phyloP scores from a whole-genome alignment of 2,888 invertebrate genomes.

The Habrosyne pyritoides region DNA sequence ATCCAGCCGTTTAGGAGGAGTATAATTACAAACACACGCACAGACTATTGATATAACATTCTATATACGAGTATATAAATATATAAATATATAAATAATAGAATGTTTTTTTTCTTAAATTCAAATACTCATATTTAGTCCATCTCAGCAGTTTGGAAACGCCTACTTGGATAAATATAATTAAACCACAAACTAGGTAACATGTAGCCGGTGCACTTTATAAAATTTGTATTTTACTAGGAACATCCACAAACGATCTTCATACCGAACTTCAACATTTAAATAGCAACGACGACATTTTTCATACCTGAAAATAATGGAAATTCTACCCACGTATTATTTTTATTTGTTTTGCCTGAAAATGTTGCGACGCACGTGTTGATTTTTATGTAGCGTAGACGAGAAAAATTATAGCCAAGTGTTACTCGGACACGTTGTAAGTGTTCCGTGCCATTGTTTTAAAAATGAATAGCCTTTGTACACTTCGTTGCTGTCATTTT shows the following conservation, averaged over 20 bases:
- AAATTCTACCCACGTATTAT: slow-evolving; percentile 2
- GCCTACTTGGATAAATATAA: no score
- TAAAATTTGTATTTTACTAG: slow-evolving; percentile 40
- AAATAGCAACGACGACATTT: background rate
- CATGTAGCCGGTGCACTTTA: no score
- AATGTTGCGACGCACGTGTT: background rate
- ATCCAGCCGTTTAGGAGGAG: no score
- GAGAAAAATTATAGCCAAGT: background rate
- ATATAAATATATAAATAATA: no score
- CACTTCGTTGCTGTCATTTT: background rate
- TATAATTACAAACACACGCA: no score
- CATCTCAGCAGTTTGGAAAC: no score
- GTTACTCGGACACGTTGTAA: background rate
- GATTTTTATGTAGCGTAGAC: slow-evolving; percentile 5
- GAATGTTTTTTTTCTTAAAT: no score
- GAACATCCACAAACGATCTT: slow-evolving; percentile 23
- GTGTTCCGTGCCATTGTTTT: background rate
- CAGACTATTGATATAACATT: no score
- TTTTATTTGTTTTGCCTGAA: slow-evolving; percentile 2
- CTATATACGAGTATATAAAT: no score
- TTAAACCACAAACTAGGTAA: no score
- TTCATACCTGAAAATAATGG: slow-evolving; percentile 1
- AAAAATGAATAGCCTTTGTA: background rate
- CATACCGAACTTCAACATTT: background rate
- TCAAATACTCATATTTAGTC: no score